phyloP scores from a whole-genome alignment of 2,113 vertebrate species.

The Notothenia rossii region DNA sequence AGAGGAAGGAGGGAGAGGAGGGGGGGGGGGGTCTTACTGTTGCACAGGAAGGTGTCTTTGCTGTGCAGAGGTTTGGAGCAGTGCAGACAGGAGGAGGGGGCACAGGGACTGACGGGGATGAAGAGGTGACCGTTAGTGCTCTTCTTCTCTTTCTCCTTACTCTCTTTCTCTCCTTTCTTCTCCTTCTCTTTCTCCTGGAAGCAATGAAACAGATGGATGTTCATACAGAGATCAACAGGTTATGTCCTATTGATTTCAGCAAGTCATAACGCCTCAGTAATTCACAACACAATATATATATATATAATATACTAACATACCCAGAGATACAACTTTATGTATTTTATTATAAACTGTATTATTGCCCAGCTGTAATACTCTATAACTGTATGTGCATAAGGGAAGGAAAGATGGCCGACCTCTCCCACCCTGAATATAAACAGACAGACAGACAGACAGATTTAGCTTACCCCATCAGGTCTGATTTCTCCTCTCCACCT shows the following conservation, averaged over 20 bases:
- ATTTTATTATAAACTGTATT: too few species aligned
- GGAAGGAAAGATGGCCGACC: too few species aligned
- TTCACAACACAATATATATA: too few species aligned
- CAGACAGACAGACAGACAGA: slow-evolving; percentile 13
- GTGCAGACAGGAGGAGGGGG: slow-evolving; percentile 85
- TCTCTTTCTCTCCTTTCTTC: slow-evolving; percentile 88
- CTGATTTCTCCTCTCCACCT: slow-evolving; percentile 36
- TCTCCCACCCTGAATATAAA: neutral
- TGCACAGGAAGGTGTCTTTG: slow-evolving; percentile 89
- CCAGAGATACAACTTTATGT: too few species aligned
- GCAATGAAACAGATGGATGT: neutral
- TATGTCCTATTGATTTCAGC: neutral
- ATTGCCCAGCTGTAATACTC: too few species aligned
- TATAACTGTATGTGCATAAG: too few species aligned
- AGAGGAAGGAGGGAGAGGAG: neutral
- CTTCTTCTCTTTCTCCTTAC: slow-evolving; percentile 91
- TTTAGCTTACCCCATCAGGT: slow-evolving; percentile 24
- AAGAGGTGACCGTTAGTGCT: slow-evolving; percentile 86
- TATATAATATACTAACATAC: too few species aligned
- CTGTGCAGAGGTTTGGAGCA: slow-evolving; percentile 86
- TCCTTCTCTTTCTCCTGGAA: slow-evolving; percentile 91
- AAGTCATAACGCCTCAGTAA: too few species aligned
- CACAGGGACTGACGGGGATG: slow-evolving; percentile 73
- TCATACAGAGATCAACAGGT: neutral
- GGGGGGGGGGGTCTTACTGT: slow-evolving; percentile 82